Base-by-base conservation (phyloP, 2,113 vertebrate species). In the rabbit (Oryctolagus cuniculus) region DNA sequence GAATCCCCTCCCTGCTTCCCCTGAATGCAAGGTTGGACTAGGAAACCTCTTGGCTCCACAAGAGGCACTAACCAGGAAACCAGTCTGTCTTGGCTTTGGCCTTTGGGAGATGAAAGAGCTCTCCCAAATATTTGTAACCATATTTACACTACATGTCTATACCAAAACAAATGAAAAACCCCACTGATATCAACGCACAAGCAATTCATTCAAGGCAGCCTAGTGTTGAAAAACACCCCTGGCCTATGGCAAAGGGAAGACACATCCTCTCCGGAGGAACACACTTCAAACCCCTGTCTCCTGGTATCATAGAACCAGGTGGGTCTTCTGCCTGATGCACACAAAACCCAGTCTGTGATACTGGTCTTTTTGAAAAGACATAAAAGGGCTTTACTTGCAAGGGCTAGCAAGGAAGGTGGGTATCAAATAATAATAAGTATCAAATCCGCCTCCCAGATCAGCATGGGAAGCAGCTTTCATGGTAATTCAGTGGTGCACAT, bases 161-260 rank as follows among this genome's bases (percentile, higher is more conserved):
- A 81, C 51, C 44, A 21, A 87, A 10, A 31, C 13, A 74, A 58
- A 34, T 9, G 34, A 24, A 13, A 53, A 90, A n/a, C 24, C n/a
- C 61, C 36, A 72, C 0, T 49, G 44, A 38, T 61, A 82, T n/a
- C 82, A 70, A 82, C 80, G 80, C 92, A 66, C 34, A 51, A 79
- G 44, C 75, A 80, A 78, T 75, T 66, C 44, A n/a, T 38, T 91
- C 61, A 96, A 93, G 82, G n/a, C 8, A 63, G 31, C 34, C 19
- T 9, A 15, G 1, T 83, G 27, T 38, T 55, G 58, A 70, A 58
- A 95, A 93, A 55, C 19, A 61, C 13, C 24, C 25, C 25, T 67
- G 31, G 31, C 55, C 67, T 29, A 63, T 55, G 38, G 64, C 22
- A 80, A 86, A 89, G 91, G 29, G 53, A 51, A 82, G 29, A 19